These are phyloP conservation scores for Aporrectodea caliginosa DNA, from an alignment of 1,140 invertebrate species.

Conservation along the genomic window DNA sequence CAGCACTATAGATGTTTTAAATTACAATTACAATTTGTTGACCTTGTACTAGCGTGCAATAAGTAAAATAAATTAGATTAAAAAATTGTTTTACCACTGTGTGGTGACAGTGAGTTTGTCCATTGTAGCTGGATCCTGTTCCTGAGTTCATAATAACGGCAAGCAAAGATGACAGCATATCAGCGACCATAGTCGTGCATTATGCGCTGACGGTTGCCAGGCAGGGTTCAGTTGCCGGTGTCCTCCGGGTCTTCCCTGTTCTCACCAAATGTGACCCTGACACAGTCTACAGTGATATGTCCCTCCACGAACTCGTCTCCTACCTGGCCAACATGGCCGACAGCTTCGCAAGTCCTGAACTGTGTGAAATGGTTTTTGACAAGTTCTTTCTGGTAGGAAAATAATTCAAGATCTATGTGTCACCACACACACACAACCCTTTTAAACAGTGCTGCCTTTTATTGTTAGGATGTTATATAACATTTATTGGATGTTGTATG, in stretches of 20 bases:
- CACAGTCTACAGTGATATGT: slow-evolving; percentile 88
- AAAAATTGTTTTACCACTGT: too few species aligned
- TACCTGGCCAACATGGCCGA: slow-evolving; percentile 82
- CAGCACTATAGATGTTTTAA: too few species aligned
- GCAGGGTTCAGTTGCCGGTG: slow-evolving; percentile 75
- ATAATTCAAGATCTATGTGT: too few species aligned
- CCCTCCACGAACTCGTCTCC: slow-evolving; percentile 83
- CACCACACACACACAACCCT: too few species aligned
- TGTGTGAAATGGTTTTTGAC: slow-evolving; percentile 92
- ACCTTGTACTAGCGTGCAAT: too few species aligned
- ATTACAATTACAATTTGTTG: too few species aligned
- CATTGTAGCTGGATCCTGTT: slow-evolving; percentile 28
- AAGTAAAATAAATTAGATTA: too few species aligned
- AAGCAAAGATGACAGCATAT: slow-evolving; percentile 74
- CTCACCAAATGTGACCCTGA: slow-evolving; percentile 86
- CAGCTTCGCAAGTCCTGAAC: slow-evolving; percentile 88
- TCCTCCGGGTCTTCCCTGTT: slow-evolving; percentile 78
- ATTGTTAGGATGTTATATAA: too few species aligned
- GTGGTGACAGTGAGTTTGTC: too few species aligned
- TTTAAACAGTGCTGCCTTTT: too few species aligned
- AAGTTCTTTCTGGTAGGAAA: slow-evolving; percentile 78
- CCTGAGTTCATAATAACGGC: slow-evolving; percentile 19
- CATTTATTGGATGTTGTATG: too few species aligned
- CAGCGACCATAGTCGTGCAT: slow-evolving; percentile 89
- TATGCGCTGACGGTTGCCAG: slow-evolving; percentile 72